Evolutionary conservation across 2,888 invertebrate genomes (phyloP).

Genomic region (Conistra vaccinii): DNA sequence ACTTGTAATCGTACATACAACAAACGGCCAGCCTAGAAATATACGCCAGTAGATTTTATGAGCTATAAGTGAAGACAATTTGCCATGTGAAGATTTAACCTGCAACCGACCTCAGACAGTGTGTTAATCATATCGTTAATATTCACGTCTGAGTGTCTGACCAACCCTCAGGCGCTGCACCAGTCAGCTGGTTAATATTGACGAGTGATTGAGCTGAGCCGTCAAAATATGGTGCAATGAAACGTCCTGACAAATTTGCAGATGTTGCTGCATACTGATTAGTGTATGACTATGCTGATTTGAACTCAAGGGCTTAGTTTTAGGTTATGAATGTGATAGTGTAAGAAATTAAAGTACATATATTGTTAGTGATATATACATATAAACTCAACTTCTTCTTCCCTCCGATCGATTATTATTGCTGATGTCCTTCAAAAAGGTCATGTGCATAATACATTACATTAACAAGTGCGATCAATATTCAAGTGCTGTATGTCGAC

Average conservation of each 20-base stretch:
- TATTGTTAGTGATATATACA: no score
- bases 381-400: no score
- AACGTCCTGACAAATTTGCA: not conserved
- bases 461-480: not conserved
- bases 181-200: constrained; percentile 17
- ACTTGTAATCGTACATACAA: not conserved
- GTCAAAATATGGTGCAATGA: constrained; percentile 27
- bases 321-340: not conserved
- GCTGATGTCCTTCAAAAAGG: not conserved
- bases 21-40: not conserved
- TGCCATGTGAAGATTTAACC: no score
- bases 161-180: constrained; percentile 11
- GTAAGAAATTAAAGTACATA: not conserved
- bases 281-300: not conserved
- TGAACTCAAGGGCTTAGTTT: not conserved
- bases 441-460: not conserved
- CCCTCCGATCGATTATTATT: no score
- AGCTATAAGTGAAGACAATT: no score
- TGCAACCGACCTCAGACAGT: not conserved
- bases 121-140: constrained; percentile 24
- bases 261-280: not conserved
- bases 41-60: no score
- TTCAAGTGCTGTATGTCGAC: not conserved
- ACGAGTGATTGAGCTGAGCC: constrained; percentile 13
- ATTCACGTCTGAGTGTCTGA: constrained; percentile 25